These are phyloP conservation scores for Epistrophe grossulariae DNA, from an alignment of 2,888 invertebrate species.

Conservation along the genomic window DNA sequence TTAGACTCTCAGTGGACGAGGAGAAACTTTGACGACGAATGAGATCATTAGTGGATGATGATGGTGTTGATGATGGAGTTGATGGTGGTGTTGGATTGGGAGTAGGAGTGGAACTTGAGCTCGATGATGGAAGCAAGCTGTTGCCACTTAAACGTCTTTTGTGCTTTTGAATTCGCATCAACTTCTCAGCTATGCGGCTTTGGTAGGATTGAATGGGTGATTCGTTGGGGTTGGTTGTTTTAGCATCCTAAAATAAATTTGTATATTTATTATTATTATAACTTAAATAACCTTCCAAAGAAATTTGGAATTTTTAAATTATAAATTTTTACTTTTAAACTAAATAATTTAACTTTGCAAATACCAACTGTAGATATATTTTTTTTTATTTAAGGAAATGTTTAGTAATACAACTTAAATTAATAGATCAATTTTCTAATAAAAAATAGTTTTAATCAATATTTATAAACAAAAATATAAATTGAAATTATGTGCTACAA, in stretches of 20 bases:
- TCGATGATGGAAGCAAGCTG: slow-evolving; percentile 29
- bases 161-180: slow-evolving; percentile 57
- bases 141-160: slow-evolving; percentile 61
- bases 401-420: too few species aligned
- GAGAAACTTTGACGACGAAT: slow-evolving; percentile 40
- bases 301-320: too few species aligned
- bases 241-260: slow-evolving; percentile 32
- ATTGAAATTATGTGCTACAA: too few species aligned
- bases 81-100: neutral
- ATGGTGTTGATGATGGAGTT: slow-evolving; percentile 17
- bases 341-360: too few species aligned
- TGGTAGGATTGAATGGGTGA: slow-evolving; percentile 54
- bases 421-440: too few species aligned
- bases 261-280: too few species aligned
- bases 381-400: too few species aligned
- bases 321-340: too few species aligned
- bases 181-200: slow-evolving; percentile 56
- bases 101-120: neutral
- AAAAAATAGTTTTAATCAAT: too few species aligned
- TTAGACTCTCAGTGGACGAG: slow-evolving; percentile 36
- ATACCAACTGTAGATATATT: too few species aligned
- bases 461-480: neutral
- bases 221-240: slow-evolving; percentile 15
- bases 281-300: too few species aligned
- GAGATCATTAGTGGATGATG: slow-evolving; percentile 47